Percentiles rank a stretch among this genome's conserved stretches.
These are phyloP conservation scores for Lanius ludovicianus DNA, from an alignment of 2,113 vertebrate genomes.

Conservation along the genomic window DNA sequence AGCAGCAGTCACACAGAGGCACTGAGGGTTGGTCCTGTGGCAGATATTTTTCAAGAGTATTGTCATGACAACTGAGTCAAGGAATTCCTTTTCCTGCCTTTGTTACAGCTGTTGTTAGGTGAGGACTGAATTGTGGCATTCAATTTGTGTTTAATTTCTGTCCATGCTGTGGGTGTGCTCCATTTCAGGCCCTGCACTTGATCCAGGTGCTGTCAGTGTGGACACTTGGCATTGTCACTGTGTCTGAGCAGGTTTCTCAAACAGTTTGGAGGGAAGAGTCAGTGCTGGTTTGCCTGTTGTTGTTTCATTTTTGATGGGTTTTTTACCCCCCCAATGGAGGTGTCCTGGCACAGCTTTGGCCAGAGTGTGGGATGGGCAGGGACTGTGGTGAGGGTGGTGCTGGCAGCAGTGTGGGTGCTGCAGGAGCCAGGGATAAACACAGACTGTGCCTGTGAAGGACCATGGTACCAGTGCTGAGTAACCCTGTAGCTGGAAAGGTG, in stretches of 20 bases:
- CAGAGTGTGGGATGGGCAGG: rapidly evolving
- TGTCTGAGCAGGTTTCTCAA: not conserved
- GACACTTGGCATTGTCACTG: not conserved
- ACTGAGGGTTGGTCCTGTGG: not conserved
- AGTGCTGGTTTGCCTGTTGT: not conserved
- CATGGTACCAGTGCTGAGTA: not conserved
- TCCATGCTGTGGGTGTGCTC: not conserved
- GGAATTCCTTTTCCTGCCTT: conserved; percentile 15
- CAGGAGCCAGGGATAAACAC: not conserved
- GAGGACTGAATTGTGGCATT: not conserved
- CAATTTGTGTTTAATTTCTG: not conserved
- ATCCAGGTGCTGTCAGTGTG: not conserved
- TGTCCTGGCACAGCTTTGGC: not conserved
- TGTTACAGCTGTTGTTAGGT: not conserved
- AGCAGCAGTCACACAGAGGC: not conserved
- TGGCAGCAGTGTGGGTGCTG: not conserved
- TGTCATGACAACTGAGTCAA: conserved; percentile 57
- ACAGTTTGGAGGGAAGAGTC: too few relatives aligned
- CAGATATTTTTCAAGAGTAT: not conserved
- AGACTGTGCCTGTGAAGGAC: not conserved
- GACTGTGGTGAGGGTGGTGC: not conserved
- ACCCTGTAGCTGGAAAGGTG: rapidly evolving
- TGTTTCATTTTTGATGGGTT: not conserved
- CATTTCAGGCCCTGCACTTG: not conserved
- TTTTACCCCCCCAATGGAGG: rapidly evolving